Evolutionary conservation across 2,797 vertebrate genomes (phyloP).

Genomic region (Dryobates pubescens): DNA sequence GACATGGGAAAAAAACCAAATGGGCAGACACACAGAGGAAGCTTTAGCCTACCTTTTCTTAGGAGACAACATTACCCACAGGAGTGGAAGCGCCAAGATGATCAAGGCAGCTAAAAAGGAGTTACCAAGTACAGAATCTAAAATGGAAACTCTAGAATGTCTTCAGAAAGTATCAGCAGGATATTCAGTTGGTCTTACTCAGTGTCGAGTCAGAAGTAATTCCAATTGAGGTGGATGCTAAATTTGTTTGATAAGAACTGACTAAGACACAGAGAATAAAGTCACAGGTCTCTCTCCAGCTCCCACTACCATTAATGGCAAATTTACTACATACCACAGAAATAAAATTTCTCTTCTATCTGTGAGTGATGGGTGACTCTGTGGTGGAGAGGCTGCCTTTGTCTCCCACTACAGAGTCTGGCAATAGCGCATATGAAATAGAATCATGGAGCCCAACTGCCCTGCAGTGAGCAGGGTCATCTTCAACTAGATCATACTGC

Average conservation of each 20-base stretch:
- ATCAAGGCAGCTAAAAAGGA: background rate
- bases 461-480: background rate
- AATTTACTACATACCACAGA: background rate
- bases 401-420: background rate
- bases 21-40: background rate
- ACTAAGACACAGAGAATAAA: background rate
- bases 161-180: background rate
- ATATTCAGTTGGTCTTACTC: constrained; percentile 22
- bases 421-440: background rate
- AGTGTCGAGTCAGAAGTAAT: constrained; percentile 24
- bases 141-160: background rate
- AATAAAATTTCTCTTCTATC: background rate
- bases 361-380: background rate
- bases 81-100: background rate
- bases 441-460: background rate
- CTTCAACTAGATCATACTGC: background rate
- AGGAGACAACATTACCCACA: background rate
- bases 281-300: background rate
- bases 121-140: background rate
- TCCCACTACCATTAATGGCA: background rate
- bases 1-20: background rate
- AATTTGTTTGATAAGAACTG: constrained; percentile 29
- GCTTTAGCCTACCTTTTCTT: background rate
- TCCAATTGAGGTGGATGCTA: background rate
- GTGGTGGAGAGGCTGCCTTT: background rate